Evolutionary conservation across 2,888 invertebrate genomes (phyloP).

Genomic region (Andrena camellia): DNA sequence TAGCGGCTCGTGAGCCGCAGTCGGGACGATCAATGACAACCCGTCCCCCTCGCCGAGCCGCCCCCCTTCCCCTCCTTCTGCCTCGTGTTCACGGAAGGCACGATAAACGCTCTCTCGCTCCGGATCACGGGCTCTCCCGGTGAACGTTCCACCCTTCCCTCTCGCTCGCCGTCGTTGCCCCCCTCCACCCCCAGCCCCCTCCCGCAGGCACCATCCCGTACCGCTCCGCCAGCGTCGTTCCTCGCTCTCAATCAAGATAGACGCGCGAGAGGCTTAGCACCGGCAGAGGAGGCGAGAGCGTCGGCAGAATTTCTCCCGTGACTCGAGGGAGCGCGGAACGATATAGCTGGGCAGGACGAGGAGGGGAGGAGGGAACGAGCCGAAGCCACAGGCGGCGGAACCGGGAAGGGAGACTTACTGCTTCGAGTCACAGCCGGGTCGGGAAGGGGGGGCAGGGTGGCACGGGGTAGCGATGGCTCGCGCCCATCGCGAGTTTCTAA

Average conservation of each 20-base stretch:
- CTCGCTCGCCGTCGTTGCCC: slow-evolving; percentile 63
- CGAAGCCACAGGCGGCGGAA: slow-evolving; percentile 72
- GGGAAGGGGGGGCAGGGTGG: slow-evolving; percentile 12
- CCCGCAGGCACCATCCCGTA: slow-evolving; percentile 54
- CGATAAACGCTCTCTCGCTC: slow-evolving; percentile 69
- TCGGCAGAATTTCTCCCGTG: slow-evolving; percentile 70
- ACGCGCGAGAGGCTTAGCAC: slow-evolving; percentile 82
- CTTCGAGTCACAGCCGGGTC: slow-evolving; percentile 62
- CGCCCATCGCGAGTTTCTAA: slow-evolving; percentile 36
- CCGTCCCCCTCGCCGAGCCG: slow-evolving; percentile 68
- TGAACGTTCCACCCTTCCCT: slow-evolving; percentile 73
- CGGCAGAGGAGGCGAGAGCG: slow-evolving; percentile 76
- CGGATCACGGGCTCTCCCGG: slow-evolving; percentile 66
- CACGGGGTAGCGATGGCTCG: slow-evolving; percentile 47
- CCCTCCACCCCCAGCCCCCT: slow-evolving; percentile 62
- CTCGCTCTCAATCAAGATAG: slow-evolving; percentile 85
- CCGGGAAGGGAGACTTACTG: slow-evolving; percentile 74
- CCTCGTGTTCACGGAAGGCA: slow-evolving; percentile 67
- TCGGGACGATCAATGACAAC: slow-evolving; percentile 85
- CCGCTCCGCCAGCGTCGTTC: slow-evolving; percentile 59
- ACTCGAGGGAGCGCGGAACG: slow-evolving; percentile 61
- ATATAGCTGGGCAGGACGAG: slow-evolving; percentile 57
- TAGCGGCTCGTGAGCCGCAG: slow-evolving; percentile 82
- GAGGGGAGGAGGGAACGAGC: slow-evolving; percentile 60
- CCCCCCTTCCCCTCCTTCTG: slow-evolving; percentile 58